Evolutionary conservation across 2,113 vertebrate genomes (phyloP).

Genomic region (Zingel zingel): DNA sequence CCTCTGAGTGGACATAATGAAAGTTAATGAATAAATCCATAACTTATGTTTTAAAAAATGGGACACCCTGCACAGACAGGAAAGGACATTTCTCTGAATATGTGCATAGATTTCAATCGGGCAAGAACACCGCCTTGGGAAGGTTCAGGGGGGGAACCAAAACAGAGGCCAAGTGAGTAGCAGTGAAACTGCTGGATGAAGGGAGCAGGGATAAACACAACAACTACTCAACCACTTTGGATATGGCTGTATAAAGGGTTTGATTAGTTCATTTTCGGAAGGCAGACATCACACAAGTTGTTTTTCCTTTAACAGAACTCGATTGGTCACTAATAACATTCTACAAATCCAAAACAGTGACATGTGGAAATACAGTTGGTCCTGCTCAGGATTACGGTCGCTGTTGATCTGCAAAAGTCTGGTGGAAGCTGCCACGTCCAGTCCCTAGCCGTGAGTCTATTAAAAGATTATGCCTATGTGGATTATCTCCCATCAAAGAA

Average conservation of each 20-base stretch:
- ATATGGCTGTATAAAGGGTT: background rate
- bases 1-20: slow-evolving; percentile 73
- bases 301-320: background rate
- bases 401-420: background rate
- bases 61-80: slow-evolving; percentile 45
- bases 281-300: background rate
- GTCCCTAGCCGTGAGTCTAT: too few species aligned
- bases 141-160: slow-evolving; percentile 21
- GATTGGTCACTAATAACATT: background rate
- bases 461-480: too few species aligned
- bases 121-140: slow-evolving; percentile 21
- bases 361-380: background rate
- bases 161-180: slow-evolving; percentile 19
- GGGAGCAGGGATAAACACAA: background rate
- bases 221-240: background rate
- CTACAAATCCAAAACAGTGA: background rate
- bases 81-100: slow-evolving; percentile 60
- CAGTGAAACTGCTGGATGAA: slow-evolving; percentile 22
- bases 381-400: background rate
- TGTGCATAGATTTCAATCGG: slow-evolving; percentile 50
- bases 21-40: slow-evolving; percentile 80
- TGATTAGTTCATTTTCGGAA: background rate
- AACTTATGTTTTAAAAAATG: slow-evolving; percentile 70
- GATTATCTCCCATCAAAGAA: too few species aligned
- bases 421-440: background rate